These are phyloP conservation scores for Thunnus maccoyii DNA, from an alignment of 2,113 vertebrate species.

Conservation along the genomic window DNA sequence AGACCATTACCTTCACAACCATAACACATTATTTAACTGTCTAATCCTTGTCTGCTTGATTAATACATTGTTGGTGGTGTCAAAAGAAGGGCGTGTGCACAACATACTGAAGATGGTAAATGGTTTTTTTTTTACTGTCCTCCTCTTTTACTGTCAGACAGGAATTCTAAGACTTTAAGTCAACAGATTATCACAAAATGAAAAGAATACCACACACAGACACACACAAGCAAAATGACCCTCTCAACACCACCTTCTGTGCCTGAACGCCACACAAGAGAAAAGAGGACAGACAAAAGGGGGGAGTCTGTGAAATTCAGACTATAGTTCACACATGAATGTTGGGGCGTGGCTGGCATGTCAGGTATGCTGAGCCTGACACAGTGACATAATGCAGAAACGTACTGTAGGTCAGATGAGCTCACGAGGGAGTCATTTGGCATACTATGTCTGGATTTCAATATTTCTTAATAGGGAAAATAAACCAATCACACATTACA, in stretches of 20 bases:
- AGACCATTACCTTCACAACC: conserved; percentile 43
- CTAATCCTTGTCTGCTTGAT: conserved; percentile 50
- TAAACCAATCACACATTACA: not conserved
- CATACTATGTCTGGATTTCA: not conserved
- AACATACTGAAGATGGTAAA: conserved; percentile 27
- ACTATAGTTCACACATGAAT: conserved; percentile 19
- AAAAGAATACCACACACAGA: conserved; percentile 45
- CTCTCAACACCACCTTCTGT: not conserved
- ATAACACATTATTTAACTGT: conserved; percentile 44
- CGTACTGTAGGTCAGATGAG: conserved; percentile 1
- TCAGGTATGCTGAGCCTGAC: conserved; percentile 30
- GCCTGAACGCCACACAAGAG: conserved; percentile 5
- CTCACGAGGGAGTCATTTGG: not conserved
- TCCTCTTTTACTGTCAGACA: conserved; percentile 30
- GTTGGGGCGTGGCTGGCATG: conserved; percentile 26
- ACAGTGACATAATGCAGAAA: conserved; percentile 39
- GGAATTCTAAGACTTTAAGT: conserved; percentile 45
- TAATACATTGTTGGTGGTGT: conserved; percentile 35
- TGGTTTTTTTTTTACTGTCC: conserved; percentile 11
- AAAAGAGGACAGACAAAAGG: conserved; percentile 16
- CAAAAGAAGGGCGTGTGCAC: conserved; percentile 38
- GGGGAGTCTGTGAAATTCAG: not conserved
- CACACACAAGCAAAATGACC: conserved; percentile 18
- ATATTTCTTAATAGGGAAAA: not conserved
- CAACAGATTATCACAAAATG: conserved; percentile 60